Evolutionary conservation across 2,888 invertebrate species (phyloP).

Genomic region (Epinotia ramella): DNA sequence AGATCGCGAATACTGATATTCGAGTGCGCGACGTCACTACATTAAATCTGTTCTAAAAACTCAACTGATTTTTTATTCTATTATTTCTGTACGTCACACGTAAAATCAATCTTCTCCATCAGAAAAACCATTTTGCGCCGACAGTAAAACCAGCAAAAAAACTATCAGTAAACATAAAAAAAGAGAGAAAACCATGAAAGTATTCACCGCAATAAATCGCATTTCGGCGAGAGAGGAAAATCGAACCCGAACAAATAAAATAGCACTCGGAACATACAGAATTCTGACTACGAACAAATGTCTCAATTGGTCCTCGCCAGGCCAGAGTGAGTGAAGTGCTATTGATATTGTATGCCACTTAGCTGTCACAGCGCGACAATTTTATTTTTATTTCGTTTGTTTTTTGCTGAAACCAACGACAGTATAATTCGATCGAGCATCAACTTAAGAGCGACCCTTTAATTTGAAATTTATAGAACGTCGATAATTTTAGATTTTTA

Average conservation of each 20-base stretch:
- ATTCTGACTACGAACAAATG: background rate
- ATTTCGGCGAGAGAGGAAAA: constrained; percentile 37
- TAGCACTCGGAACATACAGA: background rate
- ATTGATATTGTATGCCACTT: constrained; percentile 19
- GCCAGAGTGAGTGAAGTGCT: background rate
- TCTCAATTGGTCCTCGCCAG: constrained; percentile 14
- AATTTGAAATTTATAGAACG: no score
- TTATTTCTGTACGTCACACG: background rate
- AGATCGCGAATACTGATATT: no score
- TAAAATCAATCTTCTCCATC: constrained; percentile 2
- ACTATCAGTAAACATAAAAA: constrained; percentile 21
- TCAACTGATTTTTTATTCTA: background rate
- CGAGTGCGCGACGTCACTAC: no score
- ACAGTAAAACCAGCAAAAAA: constrained; percentile 28
- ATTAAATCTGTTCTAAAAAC: background rate
- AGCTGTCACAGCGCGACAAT: background rate
- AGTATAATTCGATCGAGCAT: background rate
- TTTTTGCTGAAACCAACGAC: no score
- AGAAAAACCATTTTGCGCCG: constrained; percentile 10
- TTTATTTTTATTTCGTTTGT: background rate
- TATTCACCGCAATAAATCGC: constrained; percentile 33
- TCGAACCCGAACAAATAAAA: constrained; percentile 16
- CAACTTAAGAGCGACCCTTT: background rate
- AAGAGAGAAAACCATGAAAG: constrained; percentile 16
- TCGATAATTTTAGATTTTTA: no score